Percentiles rank a stretch among this genome's conserved stretches.
Conservation (phyloP, 2,888 invertebrate genomes). For the Drosophila fungiperda region DNA sequence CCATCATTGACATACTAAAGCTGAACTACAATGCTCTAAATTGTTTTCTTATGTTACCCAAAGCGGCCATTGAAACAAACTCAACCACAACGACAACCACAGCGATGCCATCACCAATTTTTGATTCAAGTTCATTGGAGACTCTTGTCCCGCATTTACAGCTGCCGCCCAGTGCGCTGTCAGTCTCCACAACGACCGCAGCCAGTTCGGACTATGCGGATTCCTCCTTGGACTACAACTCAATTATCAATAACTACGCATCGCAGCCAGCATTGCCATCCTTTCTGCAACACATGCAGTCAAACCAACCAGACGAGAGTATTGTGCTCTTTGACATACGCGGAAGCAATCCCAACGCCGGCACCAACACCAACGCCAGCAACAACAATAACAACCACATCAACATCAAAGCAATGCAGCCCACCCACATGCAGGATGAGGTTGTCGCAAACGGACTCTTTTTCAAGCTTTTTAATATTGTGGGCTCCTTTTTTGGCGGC, state of each 20-base stretch:
- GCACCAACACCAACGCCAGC: not conserved
- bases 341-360: slow-evolving; percentile 49
- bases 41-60: slow-evolving; percentile 81
- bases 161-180: slow-evolving; percentile 56
- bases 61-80: slow-evolving; percentile 54
- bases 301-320: slow-evolving; percentile 65
- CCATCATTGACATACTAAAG: slow-evolving; percentile 80
- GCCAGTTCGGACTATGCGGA: slow-evolving; percentile 54
- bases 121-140: slow-evolving; percentile 77
- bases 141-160: slow-evolving; percentile 67
- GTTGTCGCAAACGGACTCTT: slow-evolving; percentile 60
- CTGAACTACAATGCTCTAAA: slow-evolving; percentile 81
- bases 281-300: slow-evolving; percentile 69
- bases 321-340: slow-evolving; percentile 82
- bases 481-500: slow-evolving; percentile 77
- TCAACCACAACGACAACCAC: slow-evolving; percentile 29
- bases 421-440: slow-evolving; percentile 38
- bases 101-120: slow-evolving; percentile 36
- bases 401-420: slow-evolving; percentile 5
- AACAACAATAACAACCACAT: slow-evolving; percentile 10
- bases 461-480: slow-evolving; percentile 76
- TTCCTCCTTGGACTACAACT: slow-evolving; percentile 51
- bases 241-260: slow-evolving; percentile 58
- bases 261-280: slow-evolving; percentile 50
- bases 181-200: slow-evolving; percentile 56